These are phyloP conservation scores for Spodoptera exigua DNA, from an alignment of 2,888 invertebrate genomes.

Conservation along the genomic window DNA sequence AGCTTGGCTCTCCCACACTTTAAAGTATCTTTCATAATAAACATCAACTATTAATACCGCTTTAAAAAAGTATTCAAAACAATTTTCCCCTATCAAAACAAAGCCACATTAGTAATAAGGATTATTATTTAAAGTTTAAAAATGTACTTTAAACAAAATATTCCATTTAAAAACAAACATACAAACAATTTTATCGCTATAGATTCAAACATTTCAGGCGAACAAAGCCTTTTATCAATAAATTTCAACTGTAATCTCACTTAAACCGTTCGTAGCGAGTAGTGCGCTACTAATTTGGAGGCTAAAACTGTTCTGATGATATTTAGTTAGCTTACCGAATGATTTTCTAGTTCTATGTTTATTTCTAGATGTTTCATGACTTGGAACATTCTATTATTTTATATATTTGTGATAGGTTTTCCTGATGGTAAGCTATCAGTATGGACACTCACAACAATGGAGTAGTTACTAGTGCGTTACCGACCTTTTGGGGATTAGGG, in stretches of 20 bases:
- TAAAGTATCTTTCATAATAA: no score
- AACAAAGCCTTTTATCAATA: slow-evolving; percentile 68
- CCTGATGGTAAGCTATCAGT: no score
- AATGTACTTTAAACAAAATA: slow-evolving; percentile 21
- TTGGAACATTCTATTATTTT: slow-evolving; percentile 1
- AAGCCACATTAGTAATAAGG: no score
- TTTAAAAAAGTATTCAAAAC: no score
- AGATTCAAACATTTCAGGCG: slow-evolving; percentile 62
- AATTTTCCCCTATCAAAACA: no score
- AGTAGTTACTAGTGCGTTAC: no score
- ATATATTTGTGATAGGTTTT: no score
- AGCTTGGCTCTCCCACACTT: no score
- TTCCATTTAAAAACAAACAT: slow-evolving; percentile 34
- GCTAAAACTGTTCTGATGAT: slow-evolving; percentile 53
- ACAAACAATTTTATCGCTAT: slow-evolving; percentile 53
- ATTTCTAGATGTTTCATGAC: slow-evolving; percentile 12
- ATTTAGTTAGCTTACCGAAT: slow-evolving; percentile 53
- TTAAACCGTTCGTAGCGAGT: slow-evolving; percentile 60
- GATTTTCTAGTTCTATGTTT: slow-evolving; percentile 46
- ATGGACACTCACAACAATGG: no score
- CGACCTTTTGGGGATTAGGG: no score
- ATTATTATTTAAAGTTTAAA: no score
- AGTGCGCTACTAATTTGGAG: slow-evolving; percentile 64
- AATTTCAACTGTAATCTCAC: slow-evolving; percentile 64
- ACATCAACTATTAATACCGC: no score